These are phyloP conservation scores for Kryptopterus vitreolus DNA, from an alignment of 2,797 vertebrate species.

Conservation along the genomic window DNA sequence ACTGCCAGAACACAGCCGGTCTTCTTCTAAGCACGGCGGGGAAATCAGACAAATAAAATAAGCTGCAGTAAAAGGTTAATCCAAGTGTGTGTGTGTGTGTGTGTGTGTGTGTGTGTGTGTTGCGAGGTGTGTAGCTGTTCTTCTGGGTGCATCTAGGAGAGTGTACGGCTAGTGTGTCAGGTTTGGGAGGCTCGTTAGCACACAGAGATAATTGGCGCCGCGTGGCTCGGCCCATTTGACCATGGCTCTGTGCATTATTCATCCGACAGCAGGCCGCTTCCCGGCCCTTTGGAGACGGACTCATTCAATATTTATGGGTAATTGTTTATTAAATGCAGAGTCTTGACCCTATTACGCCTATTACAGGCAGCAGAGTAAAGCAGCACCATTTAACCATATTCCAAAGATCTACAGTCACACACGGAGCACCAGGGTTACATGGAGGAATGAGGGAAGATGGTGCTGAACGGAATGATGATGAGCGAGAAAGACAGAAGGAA, in stretches of 20 bases:
- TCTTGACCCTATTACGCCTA: slow-evolving; percentile 80
- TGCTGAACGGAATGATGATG: slow-evolving; percentile 56
- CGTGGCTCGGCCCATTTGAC: slow-evolving; percentile 67
- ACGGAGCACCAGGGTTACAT: slow-evolving; percentile 25
- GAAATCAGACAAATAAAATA: slow-evolving; percentile 56
- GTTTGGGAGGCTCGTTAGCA: slow-evolving; percentile 69
- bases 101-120: not conserved
- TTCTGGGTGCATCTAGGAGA: slow-evolving; percentile 24
- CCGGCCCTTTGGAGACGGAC: slow-evolving; percentile 69
- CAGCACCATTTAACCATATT: slow-evolving; percentile 65
- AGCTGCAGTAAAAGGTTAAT: slow-evolving; percentile 51
- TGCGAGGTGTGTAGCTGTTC: slow-evolving; percentile 33
- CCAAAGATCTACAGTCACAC: slow-evolving; percentile 63
- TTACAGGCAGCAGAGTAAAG: slow-evolving; percentile 63
- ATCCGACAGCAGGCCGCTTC: slow-evolving; percentile 61
- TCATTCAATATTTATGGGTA: slow-evolving; percentile 84
- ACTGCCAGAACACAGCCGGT: slow-evolving; percentile 10
- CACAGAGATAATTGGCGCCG: slow-evolving; percentile 70
- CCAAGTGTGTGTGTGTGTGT: slow-evolving; percentile 34
- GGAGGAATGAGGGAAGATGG: slow-evolving; percentile 46
- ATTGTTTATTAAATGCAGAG: slow-evolving; percentile 85
- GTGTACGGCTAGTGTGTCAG: slow-evolving; percentile 52
- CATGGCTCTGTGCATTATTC: slow-evolving; percentile 79
- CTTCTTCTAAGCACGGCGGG: slow-evolving; percentile 51
- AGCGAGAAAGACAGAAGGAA: slow-evolving; percentile 38